phyloP scores from a whole-genome alignment of 2,888 invertebrate genomes.

The Chirona hameri region DNA sequence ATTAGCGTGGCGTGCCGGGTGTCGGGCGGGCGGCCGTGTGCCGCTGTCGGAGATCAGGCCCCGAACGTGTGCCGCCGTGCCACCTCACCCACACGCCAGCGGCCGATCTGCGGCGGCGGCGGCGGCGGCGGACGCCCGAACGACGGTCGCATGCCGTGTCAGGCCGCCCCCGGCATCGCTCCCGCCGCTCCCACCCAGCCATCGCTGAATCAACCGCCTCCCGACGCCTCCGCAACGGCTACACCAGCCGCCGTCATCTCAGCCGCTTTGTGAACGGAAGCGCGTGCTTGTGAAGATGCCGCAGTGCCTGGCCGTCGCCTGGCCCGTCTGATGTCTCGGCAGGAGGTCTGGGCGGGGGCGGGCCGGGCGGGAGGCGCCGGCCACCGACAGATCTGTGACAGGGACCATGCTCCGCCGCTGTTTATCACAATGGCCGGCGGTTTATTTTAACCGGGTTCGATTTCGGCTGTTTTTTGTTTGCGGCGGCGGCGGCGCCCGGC shows the following conservation, averaged over 20 bases:
- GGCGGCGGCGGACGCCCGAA: background rate
- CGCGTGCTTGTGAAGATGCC: no score
- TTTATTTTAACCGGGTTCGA: background rate
- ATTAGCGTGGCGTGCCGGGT: background rate
- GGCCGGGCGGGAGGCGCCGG: background rate
- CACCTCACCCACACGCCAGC: background rate
- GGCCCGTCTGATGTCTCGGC: no score
- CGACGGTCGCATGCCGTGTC: background rate
- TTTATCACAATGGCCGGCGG: background rate
- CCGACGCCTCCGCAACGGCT: no score
- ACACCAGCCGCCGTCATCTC: no score
- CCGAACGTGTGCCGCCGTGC: background rate
- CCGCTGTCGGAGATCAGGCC: background rate
- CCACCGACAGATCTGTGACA: background rate
- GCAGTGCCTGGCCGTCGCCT: no score
- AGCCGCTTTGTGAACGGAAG: no score
- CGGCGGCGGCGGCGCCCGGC: background rate
- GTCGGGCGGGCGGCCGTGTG: background rate
- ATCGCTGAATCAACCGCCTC: no score
- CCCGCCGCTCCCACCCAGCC: no score
- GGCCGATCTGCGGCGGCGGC: conserved; percentile 4
- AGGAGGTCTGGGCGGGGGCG: no score
- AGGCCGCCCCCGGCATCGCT: no score
- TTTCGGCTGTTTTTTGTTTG: background rate
- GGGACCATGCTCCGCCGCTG: background rate